phyloP scores from a whole-genome alignment of 2,888 invertebrate species.

The Baronia brevicornis region DNA sequence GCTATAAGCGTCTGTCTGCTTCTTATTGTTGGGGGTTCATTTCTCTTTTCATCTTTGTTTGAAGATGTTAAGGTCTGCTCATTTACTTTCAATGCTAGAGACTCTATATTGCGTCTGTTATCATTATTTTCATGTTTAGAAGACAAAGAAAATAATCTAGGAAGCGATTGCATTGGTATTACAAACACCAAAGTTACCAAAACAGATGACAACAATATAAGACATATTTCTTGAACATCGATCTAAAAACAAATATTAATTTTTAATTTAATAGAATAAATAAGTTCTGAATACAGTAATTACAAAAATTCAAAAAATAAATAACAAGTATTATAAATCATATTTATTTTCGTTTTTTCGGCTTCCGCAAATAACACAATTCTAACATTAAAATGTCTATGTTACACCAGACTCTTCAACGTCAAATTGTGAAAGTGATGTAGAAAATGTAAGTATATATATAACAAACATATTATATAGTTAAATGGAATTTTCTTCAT shows the following conservation, averaged over 20 bases:
- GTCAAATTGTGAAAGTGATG: too few species aligned
- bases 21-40: conserved; percentile 33
- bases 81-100: conserved; percentile 21
- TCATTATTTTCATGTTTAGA: conserved; percentile 21
- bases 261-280: too few species aligned
- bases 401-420: too few species aligned
- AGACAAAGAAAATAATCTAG: conserved; percentile 41
- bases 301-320: too few species aligned
- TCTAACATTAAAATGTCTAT: too few species aligned
- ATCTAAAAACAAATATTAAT: conserved; percentile 22
- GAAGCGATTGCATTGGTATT: conserved; percentile 77
- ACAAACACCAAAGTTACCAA: conserved; percentile 78
- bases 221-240: conserved; percentile 62
- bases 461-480: too few species aligned
- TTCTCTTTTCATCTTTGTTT: conserved; percentile 26
- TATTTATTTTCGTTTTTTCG: too few species aligned
- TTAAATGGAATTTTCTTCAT: too few species aligned
- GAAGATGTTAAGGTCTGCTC: conserved; percentile 16
- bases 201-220: conserved; percentile 68
- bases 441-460: too few species aligned
- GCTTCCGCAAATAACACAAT: too few species aligned
- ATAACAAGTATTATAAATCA: too few species aligned
- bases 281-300: too few species aligned
- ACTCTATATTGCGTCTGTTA: conserved; percentile 18
- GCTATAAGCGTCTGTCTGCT: conserved; percentile 47